These are phyloP conservation scores for Anas flavirostris DNA, from an alignment of 2,797 vertebrate species.

Conservation along the genomic window DNA sequence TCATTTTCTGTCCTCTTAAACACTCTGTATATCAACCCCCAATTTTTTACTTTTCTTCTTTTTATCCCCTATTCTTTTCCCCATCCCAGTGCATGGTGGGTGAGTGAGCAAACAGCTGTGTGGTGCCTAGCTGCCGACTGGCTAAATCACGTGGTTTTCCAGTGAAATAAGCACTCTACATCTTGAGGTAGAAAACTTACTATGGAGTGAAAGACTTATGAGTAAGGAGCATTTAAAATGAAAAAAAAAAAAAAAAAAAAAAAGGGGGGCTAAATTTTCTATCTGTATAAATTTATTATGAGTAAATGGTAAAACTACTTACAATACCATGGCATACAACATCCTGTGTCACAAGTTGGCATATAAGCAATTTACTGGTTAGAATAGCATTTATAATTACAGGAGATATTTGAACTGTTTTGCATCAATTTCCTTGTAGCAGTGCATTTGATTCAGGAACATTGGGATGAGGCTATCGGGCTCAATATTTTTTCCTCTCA, in stretches of 20 bases:
- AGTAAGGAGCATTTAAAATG: background rate
- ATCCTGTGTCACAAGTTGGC: background rate
- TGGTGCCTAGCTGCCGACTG: too few relatives aligned
- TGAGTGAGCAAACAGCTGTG: too few relatives aligned
- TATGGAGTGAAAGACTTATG: background rate
- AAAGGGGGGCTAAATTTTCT: background rate
- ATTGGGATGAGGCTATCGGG: background rate
- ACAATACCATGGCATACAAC: background rate
- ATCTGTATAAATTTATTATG: background rate
- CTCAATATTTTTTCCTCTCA: background rate
- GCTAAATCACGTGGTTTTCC: background rate
- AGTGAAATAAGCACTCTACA: background rate
- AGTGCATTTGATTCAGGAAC: background rate
- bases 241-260: background rate
- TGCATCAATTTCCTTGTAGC: background rate
- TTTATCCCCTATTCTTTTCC: too few relatives aligned
- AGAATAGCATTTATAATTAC: background rate
- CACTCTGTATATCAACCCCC: too few relatives aligned
- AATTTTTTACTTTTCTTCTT: too few relatives aligned
- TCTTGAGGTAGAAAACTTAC: background rate
- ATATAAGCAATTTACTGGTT: background rate
- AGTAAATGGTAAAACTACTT: background rate
- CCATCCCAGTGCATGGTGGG: too few relatives aligned
- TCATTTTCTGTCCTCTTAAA: too few relatives aligned
- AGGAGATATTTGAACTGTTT: background rate